Conservation (phyloP, 2,888 invertebrate genomes). For the Drosophila differens region DNA sequence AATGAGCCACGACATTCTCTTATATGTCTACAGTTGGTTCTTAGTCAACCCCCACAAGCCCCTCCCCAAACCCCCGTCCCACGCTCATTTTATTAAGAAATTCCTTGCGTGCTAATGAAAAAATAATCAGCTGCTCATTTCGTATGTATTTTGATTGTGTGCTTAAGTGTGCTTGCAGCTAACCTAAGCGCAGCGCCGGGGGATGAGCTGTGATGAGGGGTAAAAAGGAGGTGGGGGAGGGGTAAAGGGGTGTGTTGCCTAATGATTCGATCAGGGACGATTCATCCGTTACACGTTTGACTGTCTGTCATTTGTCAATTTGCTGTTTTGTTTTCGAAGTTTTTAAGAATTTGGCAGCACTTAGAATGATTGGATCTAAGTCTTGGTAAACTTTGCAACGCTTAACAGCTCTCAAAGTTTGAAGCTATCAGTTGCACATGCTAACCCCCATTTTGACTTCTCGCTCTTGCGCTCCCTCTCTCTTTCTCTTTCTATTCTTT, state of each 20-base stretch:
- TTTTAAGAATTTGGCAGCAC: conserved; percentile 44
- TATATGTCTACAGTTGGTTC: conserved; percentile 21
- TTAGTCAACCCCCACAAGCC: conserved; percentile 10
- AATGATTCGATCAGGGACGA: conserved; percentile 57
- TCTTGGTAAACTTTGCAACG: conserved; percentile 7
- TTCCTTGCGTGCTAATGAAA: conserved; percentile 73
- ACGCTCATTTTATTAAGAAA: conserved; percentile 31
- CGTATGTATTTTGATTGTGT: conserved; percentile 78
- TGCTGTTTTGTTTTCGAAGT: not conserved
- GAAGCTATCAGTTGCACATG: conserved; percentile 21
- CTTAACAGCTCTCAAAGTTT: conserved; percentile 16
- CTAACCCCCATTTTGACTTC: not conserved
- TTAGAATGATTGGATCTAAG: conserved; percentile 60
- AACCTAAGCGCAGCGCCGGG: not conserved
- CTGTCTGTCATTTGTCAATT: conserved; percentile 65
- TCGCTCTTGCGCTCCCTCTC: not conserved
- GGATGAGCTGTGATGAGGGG: not conserved
- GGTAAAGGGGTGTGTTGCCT: conserved; percentile 13
- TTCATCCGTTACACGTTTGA: conserved; percentile 43
- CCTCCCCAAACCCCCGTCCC: not conserved
- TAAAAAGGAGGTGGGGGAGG: not conserved
- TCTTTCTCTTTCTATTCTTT: not conserved
- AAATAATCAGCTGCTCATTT: conserved; percentile 77
- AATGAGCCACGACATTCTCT: conserved; percentile 77
- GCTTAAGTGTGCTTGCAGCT: conserved; percentile 50